Conservation (phyloP, 2,797 vertebrate species). For the Bucorvus abyssinicus region DNA sequence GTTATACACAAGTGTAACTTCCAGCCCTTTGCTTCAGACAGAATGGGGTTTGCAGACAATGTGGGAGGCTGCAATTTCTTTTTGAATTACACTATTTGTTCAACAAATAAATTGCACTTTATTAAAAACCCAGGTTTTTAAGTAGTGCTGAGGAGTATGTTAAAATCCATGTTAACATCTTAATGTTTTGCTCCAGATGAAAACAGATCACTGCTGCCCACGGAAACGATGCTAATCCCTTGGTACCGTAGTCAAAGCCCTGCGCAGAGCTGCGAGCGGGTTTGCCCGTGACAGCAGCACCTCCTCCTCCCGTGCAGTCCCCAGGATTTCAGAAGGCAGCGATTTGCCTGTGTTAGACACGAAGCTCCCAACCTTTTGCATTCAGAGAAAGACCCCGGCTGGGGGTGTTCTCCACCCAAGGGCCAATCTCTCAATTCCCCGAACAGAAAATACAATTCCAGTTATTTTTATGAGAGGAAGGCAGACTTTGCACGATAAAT, state of each 20-base stretch:
- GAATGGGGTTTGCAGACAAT: neutral
- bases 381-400: neutral
- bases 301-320: neutral
- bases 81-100: neutral
- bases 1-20: slow-evolving; percentile 20
- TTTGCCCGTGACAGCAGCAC: neutral
- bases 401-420: neutral
- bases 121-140: neutral
- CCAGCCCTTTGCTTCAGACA: neutral
- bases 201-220: neutral
- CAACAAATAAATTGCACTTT: slow-evolving; percentile 32
- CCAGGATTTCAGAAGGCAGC: neutral
- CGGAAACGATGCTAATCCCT: neutral
- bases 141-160: neutral
- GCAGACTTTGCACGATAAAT: neutral
- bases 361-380: neutral
- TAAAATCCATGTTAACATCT: neutral
- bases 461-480: neutral
- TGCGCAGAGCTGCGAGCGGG: neutral
- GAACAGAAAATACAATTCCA: neutral
- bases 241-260: neutral
- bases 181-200: neutral
- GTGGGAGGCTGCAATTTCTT: neutral
- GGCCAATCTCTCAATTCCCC: neutral
- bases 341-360: neutral